Conservation (phyloP, 2,797 vertebrate genomes). For the Hypotaenidia philippensis region DNA sequence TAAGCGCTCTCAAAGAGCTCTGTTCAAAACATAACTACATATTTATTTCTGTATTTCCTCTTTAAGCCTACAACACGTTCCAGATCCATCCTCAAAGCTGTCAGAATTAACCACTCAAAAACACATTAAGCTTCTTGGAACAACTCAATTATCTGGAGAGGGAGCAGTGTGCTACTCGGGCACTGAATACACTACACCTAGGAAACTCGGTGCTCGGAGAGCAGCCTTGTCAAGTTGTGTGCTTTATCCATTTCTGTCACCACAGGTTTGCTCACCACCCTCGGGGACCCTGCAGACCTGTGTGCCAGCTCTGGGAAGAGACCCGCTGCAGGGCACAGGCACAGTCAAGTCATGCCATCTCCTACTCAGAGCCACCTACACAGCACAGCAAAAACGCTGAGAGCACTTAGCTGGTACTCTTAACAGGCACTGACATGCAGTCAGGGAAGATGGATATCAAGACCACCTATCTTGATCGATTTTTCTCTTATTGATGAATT, state of each 20-base stretch:
- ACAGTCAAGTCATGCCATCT: background rate
- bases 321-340: background rate
- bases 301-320: background rate
- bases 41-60: background rate
- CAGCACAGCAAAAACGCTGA: background rate
- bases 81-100: background rate
- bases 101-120: background rate
- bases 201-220: background rate
- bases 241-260: background rate
- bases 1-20: background rate
- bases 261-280: too few species aligned
- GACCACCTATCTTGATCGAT: background rate
- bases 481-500: background rate
- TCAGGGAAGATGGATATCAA: background rate
- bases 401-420: background rate
- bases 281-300: background rate
- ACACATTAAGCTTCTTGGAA: background rate
- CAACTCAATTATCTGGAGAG: background rate
- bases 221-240: background rate
- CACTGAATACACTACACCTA: background rate
- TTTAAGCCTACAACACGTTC: background rate
- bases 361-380: background rate
- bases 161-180: background rate
- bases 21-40: background rate
- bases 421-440: background rate